A percentile compares a stretch with the other conserved stretches of the same genome.
Evolutionary conservation across 2,113 vertebrate species (phyloP).

Genomic region (Murina feae): DNA sequence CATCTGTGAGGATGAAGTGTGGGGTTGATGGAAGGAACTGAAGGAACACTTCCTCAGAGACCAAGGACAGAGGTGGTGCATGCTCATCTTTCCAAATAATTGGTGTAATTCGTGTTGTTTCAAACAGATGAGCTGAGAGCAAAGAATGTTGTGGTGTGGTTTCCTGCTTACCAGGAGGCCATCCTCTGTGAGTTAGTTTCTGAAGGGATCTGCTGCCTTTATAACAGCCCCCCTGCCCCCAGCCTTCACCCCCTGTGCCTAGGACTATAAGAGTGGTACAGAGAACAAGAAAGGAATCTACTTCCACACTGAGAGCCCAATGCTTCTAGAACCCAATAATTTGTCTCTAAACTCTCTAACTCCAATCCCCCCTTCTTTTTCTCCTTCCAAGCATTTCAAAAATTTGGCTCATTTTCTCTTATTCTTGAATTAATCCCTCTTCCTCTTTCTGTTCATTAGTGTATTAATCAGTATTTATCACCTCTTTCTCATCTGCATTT

Average conservation of each 20-base stretch:
- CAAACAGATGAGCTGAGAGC: neutral
- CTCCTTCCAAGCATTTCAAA: neutral
- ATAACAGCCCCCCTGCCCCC: fast-evolving
- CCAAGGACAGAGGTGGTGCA: fast-evolving
- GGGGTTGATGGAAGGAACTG: fast-evolving
- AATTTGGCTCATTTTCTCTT: neutral
- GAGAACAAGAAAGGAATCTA: too few species aligned
- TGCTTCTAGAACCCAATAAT: neutral
- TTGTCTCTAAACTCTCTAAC: neutral
- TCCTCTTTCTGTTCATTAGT: neutral
- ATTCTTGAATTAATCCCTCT: neutral
- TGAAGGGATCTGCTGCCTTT: neutral
- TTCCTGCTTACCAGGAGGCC: fast-evolving
- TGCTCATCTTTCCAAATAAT: fast-evolving
- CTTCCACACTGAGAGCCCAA: fast-evolving
- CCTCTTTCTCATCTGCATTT: neutral
- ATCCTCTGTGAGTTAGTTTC: neutral
- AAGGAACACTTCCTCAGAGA: too few species aligned
- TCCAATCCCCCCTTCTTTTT: neutral
- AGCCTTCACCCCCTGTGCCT: too few species aligned
- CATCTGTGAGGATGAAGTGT: neutral
- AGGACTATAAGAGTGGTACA: too few species aligned
- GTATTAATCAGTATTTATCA: too few species aligned
- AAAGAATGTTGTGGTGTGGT: too few species aligned
- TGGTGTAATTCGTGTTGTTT: neutral